Percentiles rank a stretch among this genome's conserved stretches.
phyloP scores from a whole-genome alignment of 1,140 invertebrate species.

The Radopholus similis region DNA sequence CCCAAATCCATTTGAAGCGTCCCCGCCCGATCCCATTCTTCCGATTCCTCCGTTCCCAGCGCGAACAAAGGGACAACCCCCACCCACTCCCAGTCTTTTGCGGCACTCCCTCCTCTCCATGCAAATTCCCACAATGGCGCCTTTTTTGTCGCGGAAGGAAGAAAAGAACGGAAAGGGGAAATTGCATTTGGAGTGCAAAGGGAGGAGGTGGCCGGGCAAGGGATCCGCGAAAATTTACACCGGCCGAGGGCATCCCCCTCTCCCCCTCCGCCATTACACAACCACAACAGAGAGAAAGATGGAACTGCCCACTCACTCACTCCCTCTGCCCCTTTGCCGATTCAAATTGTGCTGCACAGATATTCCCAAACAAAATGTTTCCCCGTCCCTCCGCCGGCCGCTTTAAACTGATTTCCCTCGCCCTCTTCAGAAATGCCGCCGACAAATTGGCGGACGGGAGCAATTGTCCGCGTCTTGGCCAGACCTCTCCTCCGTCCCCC shows the following conservation, averaged over 20 bases:
- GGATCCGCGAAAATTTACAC: not conserved
- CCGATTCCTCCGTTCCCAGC: not conserved
- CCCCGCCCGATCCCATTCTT: not conserved
- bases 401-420: conserved; percentile 1
- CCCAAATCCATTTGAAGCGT: not conserved
- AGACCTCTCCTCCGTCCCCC: not conserved
- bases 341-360: too few relatives aligned
- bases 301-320: too few relatives aligned
- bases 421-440: not conserved
- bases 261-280: not conserved
- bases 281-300: too few relatives aligned
- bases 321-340: too few relatives aligned
- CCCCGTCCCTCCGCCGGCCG: not conserved
- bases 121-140: conserved; percentile 8
- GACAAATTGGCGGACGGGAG: not conserved
- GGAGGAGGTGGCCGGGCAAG: not conserved
- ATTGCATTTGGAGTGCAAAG: conserved; percentile 4
- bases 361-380: too few relatives aligned
- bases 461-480: not conserved
- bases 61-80: not conserved
- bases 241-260: not conserved
- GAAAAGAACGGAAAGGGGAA: not conserved
- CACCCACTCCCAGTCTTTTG: not conserved
- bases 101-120: not conserved
- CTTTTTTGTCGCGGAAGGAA: not conserved